Base-by-base conservation (phyloP, 2,797 vertebrate species). In the Hapalemur alaotrensis region DNA sequence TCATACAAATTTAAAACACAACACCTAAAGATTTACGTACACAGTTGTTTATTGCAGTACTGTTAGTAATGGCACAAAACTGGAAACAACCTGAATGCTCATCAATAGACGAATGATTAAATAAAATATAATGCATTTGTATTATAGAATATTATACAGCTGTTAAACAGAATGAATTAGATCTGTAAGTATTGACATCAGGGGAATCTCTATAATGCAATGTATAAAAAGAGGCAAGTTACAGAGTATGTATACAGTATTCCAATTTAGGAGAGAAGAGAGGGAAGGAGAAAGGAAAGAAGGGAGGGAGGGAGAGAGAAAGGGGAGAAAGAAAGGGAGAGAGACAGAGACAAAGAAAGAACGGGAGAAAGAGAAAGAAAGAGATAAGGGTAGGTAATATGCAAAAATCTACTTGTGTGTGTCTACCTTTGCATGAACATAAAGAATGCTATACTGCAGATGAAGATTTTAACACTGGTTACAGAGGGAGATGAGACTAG, bases 1-100 rank as follows among this genome's bases (percentile, higher is more conserved):
- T 95, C 86, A 80, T 32, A 50, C 50, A 95, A 32, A 76, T 76
- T 67, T 84, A 87, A 92, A 52, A 63, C 17, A 59, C 10, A 80
- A 84, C 30, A 85, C 10, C 20, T 63, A 41, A 95, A 61, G n/a
- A 80, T 43, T 88, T 38, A n/a, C 3, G 6, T n/a, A 48, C 7
- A 63, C 82, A n/a, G 3, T 67, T 67, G 5, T 70, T 82, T 41
- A 84, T 0, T 89, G 32, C 7, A 76, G 43, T 48, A 80, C 7
- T 57, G 9, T 38, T 41, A 89, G 4, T 57, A n/a, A 3, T 75
- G 54, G 35, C 35, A 76, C 4, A 50, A 86, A 95, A 85, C 30
- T 38, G 5, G 15, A 93, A 97, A 93, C 10, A 52, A 84, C 5
- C 32, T 41, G 59, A 63, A 73, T 57, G 23, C 12, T 80, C 9